A percentile compares a stretch with the other conserved stretches of the same genome.
Conservation (phyloP, 2,888 invertebrate species). For the Drosophila nigritarsus region DNA sequence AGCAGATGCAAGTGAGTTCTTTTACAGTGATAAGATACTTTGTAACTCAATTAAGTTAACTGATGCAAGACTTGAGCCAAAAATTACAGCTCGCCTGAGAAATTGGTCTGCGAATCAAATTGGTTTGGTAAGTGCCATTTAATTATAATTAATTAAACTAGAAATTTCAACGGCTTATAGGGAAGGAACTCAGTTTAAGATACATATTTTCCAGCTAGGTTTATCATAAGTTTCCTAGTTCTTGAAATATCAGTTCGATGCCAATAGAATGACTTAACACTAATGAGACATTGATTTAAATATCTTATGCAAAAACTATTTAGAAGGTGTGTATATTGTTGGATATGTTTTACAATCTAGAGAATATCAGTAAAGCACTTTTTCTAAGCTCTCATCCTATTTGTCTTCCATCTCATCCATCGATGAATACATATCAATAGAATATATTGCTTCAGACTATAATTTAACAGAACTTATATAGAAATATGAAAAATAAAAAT, state of each 20-base stretch:
- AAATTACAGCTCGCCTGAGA: conserved; percentile 1
- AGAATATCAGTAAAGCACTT: neutral
- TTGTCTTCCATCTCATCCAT: neutral
- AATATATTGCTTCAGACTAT: neutral
- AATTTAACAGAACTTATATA: neutral
- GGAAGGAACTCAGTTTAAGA: neutral
- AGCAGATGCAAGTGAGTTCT: conserved; percentile 55
- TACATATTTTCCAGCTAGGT: neutral
- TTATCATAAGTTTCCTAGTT: neutral
- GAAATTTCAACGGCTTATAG: neutral
- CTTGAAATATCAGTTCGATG: neutral
- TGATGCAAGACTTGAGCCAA: conserved; percentile 26
- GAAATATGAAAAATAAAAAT: neutral
- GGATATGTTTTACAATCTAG: neutral
- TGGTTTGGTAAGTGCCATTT: neutral
- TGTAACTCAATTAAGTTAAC: conserved; percentile 71
- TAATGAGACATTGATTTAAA: neutral
- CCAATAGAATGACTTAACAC: neutral
- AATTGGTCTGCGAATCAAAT: neutral
- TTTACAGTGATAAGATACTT: conserved; percentile 73
- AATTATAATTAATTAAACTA: neutral
- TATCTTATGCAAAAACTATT: neutral
- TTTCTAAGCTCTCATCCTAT: neutral
- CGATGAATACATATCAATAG: neutral
- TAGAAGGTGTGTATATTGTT: neutral